phyloP scores from a whole-genome alignment of 2,888 invertebrate genomes.

The Aelia acuminata region DNA sequence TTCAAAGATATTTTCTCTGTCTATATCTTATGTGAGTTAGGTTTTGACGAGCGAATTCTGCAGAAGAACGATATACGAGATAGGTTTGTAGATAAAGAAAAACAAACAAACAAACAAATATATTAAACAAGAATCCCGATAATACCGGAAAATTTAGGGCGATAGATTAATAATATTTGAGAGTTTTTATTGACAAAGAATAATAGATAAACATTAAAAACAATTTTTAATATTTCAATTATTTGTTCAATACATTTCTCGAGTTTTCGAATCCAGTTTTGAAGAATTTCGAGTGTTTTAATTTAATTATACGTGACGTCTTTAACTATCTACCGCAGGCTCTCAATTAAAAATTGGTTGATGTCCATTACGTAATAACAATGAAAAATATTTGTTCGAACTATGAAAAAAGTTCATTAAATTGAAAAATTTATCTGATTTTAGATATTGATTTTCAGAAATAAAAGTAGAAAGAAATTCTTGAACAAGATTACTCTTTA shows the following conservation, averaged over 20 bases:
- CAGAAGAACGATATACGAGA: background rate
- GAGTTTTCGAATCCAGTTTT: background rate
- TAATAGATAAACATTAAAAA: background rate
- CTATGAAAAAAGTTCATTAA: background rate
- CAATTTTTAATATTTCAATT: background rate
- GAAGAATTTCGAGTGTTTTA: conserved; percentile 6
- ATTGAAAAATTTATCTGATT: background rate
- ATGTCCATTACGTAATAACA: background rate
- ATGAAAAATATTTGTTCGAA: background rate
- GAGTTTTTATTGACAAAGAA: background rate
- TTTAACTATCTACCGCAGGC: background rate
- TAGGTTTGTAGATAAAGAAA: background rate
- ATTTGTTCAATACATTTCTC: background rate
- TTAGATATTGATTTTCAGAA: background rate
- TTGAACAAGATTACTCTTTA: too few species aligned
- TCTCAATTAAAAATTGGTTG: background rate
- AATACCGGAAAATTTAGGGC: conserved; percentile 9
- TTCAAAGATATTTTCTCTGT: background rate
- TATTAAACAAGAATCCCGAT: conserved; percentile 8
- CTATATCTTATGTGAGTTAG: background rate
- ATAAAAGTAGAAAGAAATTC: too few species aligned
- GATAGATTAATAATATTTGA: background rate
- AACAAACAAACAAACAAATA: background rate
- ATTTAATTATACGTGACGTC: background rate
- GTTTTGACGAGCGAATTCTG: background rate